Percentiles rank a stretch among this genome's conserved stretches.
Conservation (phyloP, 2,797 vertebrate genomes). For the Discoglossus pictus region DNA sequence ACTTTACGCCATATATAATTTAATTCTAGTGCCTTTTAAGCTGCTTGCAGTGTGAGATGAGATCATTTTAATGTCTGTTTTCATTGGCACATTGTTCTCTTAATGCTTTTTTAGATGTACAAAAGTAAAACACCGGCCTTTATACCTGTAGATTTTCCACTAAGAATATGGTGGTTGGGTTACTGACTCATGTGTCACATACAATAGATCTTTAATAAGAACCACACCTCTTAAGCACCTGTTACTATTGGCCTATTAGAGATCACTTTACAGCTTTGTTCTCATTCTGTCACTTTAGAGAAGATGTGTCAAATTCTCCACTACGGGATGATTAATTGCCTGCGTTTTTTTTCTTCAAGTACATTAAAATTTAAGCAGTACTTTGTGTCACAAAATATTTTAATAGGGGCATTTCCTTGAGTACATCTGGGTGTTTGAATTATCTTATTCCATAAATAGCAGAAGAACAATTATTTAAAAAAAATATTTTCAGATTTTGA, state of each 20-base stretch:
- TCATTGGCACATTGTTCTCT: too few relatives aligned
- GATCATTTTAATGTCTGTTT: too few relatives aligned
- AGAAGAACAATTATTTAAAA: too few relatives aligned
- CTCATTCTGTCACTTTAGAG: constrained; percentile 32
- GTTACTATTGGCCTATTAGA: constrained; percentile 37
- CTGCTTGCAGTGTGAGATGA: too few relatives aligned
- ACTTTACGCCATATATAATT: too few relatives aligned
- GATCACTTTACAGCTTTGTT: constrained; percentile 45
- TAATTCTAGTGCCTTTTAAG: too few relatives aligned
- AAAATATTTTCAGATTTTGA: too few relatives aligned
- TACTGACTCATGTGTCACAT: constrained; percentile 30
- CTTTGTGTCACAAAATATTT: too few relatives aligned
- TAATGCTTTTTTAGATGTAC: background rate
- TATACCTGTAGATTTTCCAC: constrained; percentile 13
- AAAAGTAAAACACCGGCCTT: constrained; percentile 1
- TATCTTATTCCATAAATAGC: too few relatives aligned
- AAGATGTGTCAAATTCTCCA: constrained; percentile 39
- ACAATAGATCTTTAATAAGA: constrained; percentile 10
- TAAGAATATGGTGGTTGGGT: constrained; percentile 15
- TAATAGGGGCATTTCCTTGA: too few relatives aligned
- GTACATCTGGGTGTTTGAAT: too few relatives aligned
- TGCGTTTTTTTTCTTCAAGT: constrained; percentile 23
- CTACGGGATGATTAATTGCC: constrained; percentile 41
- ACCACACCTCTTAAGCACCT: constrained; percentile 44
- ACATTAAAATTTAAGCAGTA: constrained; percentile 40